Conservation (phyloP, 2,888 invertebrate species). For the Maniola hyperantus region DNA sequence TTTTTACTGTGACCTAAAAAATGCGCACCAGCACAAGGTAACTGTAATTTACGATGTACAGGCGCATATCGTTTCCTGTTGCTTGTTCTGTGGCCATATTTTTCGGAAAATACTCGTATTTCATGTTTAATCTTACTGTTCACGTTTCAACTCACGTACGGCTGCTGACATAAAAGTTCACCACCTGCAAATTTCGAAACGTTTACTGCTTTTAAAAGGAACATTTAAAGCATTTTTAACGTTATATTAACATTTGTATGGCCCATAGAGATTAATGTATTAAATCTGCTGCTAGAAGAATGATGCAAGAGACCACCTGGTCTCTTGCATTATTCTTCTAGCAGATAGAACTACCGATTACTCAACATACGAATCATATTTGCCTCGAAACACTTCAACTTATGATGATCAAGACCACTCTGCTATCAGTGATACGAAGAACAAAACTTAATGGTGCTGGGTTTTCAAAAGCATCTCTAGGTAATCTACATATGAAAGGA, state of each 20-base stretch:
- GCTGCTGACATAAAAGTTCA: slow-evolving; percentile 76
- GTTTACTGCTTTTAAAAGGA: slow-evolving; percentile 13
- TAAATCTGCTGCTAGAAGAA: too few relatives aligned
- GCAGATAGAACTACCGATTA: too few relatives aligned
- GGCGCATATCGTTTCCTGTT: slow-evolving; percentile 9
- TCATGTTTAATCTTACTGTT: slow-evolving; percentile 79
- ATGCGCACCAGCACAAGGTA: background rate
- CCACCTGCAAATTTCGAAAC: slow-evolving; percentile 59
- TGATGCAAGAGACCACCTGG: too few relatives aligned
- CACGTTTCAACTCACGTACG: slow-evolving; percentile 78
- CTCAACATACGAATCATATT: too few relatives aligned
- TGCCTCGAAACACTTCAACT: too few relatives aligned
- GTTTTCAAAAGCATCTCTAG: too few relatives aligned
- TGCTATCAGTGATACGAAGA: too few relatives aligned
- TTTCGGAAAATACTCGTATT: slow-evolving; percentile 59
- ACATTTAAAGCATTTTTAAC: slow-evolving; percentile 10
- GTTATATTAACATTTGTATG: background rate
- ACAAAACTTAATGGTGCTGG: too few relatives aligned
- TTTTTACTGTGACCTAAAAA: background rate
- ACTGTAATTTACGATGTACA: slow-evolving; percentile 7
- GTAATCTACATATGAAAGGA: too few relatives aligned
- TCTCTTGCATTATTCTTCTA: too few relatives aligned
- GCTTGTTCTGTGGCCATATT: background rate
- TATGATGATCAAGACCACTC: too few relatives aligned
- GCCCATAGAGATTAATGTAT: background rate